These are phyloP conservation scores for Gephyroberyx darwinii DNA, from an alignment of 2,797 vertebrate genomes.

Conservation along the genomic window DNA sequence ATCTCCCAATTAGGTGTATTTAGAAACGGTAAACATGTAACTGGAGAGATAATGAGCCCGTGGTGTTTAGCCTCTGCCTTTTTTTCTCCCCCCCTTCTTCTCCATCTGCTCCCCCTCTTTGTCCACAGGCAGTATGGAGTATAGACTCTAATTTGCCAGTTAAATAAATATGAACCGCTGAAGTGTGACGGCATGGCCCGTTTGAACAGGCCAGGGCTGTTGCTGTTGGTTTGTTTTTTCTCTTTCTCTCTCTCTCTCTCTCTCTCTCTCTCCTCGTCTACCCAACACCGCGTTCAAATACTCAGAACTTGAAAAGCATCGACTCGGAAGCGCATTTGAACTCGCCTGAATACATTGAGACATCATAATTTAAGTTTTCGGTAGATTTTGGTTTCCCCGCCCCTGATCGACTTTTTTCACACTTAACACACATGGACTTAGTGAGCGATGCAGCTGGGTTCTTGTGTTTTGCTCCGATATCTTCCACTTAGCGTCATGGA, in stretches of 20 bases:
- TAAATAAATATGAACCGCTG: slow-evolving; percentile 58
- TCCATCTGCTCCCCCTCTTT: slow-evolving; percentile 17
- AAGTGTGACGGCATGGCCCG: slow-evolving; percentile 54
- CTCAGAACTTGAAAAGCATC: slow-evolving; percentile 21
- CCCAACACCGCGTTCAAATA: slow-evolving; percentile 47
- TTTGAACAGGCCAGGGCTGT: slow-evolving; percentile 43
- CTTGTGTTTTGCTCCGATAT: too few species aligned
- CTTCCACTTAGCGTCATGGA: too few species aligned
- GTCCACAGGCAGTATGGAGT: slow-evolving; percentile 52
- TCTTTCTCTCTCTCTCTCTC: slow-evolving; percentile 8
- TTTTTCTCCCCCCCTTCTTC: background rate
- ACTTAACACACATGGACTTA: background rate
- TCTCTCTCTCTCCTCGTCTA: slow-evolving; percentile 22
- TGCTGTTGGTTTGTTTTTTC: slow-evolving; percentile 27
- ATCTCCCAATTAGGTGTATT: slow-evolving; percentile 80
- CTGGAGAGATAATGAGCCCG: slow-evolving; percentile 76
- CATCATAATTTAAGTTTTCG: background rate
- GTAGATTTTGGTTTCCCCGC: background rate
- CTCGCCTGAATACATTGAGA: slow-evolving; percentile 7
- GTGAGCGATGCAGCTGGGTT: too few species aligned
- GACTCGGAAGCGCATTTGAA: slow-evolving; percentile 18
- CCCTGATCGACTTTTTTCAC: slow-evolving; percentile 12
- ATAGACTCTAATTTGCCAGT: slow-evolving; percentile 58
- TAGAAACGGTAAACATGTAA: slow-evolving; percentile 82
- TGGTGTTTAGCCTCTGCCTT: slow-evolving; percentile 41